A percentile compares a stretch with the other conserved stretches of the same genome.
phyloP scores from a whole-genome alignment of 2,888 invertebrate species.

The Ophraella communa region DNA sequence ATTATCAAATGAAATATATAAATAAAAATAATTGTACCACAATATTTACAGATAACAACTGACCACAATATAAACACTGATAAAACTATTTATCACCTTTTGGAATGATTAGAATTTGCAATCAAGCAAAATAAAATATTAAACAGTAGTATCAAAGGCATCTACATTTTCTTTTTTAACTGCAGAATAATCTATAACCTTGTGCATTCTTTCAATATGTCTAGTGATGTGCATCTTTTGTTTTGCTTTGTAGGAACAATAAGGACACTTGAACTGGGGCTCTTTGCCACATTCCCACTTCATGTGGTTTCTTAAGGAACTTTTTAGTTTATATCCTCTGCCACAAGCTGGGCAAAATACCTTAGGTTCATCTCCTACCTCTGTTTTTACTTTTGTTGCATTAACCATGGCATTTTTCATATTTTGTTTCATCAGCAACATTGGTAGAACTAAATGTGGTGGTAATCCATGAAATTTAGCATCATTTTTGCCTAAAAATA shows the following conservation, averaged over 20 bases:
- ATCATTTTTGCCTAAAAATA: constrained; percentile 14
- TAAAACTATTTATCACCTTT: not conserved
- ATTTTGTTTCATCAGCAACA: constrained; percentile 67
- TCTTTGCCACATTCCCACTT: constrained; percentile 86
- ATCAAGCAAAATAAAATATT: not conserved
- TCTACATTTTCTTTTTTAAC: constrained; percentile 16
- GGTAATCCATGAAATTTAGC: constrained; percentile 53
- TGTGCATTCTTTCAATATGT: constrained; percentile 79
- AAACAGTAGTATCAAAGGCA: not conserved
- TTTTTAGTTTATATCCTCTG: constrained; percentile 79
- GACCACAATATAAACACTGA: no score
- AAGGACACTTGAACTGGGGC: constrained; percentile 80
- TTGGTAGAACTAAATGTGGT: constrained; percentile 74
- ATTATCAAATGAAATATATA: not conserved
- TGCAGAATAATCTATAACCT: constrained; percentile 63
- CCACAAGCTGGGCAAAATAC: constrained; percentile 64
- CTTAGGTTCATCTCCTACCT: constrained; percentile 33
- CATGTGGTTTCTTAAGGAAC: constrained; percentile 79
- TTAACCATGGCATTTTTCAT: constrained; percentile 56
- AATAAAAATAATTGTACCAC: not conserved
- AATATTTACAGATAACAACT: not conserved
- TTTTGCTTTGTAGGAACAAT: constrained; percentile 79
- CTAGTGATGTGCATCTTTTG: constrained; percentile 82
- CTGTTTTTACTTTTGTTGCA: constrained; percentile 27
- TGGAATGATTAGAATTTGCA: constrained; percentile 1